Evolutionary conservation across 2,113 vertebrate species (phyloP).

Genomic region (Pseudorectes ferrugineus): DNA sequence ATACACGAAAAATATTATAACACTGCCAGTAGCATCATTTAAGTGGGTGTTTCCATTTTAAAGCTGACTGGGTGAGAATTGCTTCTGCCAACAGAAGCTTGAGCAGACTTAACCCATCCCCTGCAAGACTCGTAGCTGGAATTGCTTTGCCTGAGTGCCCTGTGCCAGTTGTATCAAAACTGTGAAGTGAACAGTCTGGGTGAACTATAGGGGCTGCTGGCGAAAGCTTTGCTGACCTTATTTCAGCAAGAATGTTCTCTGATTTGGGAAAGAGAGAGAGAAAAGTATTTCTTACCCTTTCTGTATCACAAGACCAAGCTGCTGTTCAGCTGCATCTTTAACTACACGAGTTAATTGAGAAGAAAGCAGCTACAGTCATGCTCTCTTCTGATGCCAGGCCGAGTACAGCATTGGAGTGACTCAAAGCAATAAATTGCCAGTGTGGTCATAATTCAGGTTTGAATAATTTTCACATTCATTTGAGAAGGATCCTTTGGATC

Average conservation of each 20-base stretch:
- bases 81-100: neutral
- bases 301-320: neutral
- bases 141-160: neutral
- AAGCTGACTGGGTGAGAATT: neutral
- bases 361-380: neutral
- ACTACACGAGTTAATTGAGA: accelerated
- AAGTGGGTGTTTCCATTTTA: neutral
- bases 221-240: accelerated
- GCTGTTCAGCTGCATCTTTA: neutral
- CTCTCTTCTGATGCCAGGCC: neutral
- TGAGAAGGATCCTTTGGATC: neutral
- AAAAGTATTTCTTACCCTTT: neutral
- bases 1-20: neutral
- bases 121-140: accelerated
- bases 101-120: neutral
- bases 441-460: neutral
- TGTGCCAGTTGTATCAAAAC: accelerated
- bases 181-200: neutral
- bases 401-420: neutral
- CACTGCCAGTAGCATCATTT: neutral
- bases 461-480: neutral
- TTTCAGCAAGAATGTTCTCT: neutral
- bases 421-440: neutral
- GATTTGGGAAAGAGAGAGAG: neutral
- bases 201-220: neutral